These are phyloP conservation scores for Romanogobio albipinnatus DNA, from an alignment of 2,113 vertebrate genomes.

Conservation along the genomic window DNA sequence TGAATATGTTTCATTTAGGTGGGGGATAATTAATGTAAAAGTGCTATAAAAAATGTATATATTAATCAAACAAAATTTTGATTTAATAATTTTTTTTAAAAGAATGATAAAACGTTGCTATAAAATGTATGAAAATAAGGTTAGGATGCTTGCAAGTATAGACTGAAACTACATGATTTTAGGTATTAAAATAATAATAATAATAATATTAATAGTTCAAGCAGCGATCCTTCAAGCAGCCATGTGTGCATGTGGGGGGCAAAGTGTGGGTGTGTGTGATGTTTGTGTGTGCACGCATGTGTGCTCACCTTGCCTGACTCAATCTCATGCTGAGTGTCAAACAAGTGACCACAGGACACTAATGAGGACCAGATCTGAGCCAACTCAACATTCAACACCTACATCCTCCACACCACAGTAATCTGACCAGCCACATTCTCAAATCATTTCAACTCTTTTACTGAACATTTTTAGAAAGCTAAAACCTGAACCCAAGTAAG, in stretches of 20 bases:
- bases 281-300: neutral
- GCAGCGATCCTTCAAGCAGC: neutral
- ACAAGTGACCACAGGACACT: slow-evolving; percentile 51
- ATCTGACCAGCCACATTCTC: neutral
- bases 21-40: no score
- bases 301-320: slow-evolving; percentile 27
- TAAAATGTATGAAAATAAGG: neutral
- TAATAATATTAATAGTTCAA: no score
- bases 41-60: neutral
- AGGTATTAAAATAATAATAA: neutral
- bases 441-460: neutral
- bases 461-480: neutral
- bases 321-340: slow-evolving; percentile 49
- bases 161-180: neutral
- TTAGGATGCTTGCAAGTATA: neutral
- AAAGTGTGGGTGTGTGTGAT: slow-evolving; percentile 16
- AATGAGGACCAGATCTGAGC: slow-evolving; percentile 47
- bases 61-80: no score
- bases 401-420: slow-evolving; percentile 6
- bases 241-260: slow-evolving; percentile 21
- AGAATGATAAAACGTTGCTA: neutral
- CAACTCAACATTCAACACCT: slow-evolving; percentile 35
- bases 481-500: neutral
- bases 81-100: neutral
- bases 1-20: neutral